Percentiles rank a stretch among this genome's conserved stretches.
These are phyloP conservation scores for Enteromius argenteus DNA, from an alignment of 2,797 vertebrate genomes.

Conservation along the genomic window DNA sequence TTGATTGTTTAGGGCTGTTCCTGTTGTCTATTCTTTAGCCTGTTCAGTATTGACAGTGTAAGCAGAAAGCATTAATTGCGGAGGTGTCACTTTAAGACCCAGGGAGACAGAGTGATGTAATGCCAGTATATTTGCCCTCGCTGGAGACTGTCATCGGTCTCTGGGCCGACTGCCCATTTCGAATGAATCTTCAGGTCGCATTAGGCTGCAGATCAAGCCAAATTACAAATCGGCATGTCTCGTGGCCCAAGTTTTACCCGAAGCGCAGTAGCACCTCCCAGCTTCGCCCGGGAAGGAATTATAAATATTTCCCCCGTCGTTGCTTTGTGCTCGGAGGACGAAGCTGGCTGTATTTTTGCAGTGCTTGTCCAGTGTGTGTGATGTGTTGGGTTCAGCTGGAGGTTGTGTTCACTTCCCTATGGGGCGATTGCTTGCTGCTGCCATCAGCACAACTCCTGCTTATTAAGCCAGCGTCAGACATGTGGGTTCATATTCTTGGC, in stretches of 20 bases:
- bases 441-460: slow-evolving; percentile 50
- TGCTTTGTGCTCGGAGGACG: slow-evolving; percentile 12
- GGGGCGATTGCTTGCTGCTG: slow-evolving; percentile 49
- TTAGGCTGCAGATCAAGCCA: slow-evolving; percentile 39
- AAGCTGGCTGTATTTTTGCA: slow-evolving; percentile 37
- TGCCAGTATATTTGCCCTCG: slow-evolving; percentile 36
- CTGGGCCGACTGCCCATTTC: slow-evolving; percentile 33
- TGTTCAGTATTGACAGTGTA: slow-evolving; percentile 25
- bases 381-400: slow-evolving; percentile 43
- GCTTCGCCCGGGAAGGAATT: slow-evolving; percentile 6
- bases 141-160: slow-evolving; percentile 37
- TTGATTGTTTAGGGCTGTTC: neutral
- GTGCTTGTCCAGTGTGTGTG: slow-evolving; percentile 36
- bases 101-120: slow-evolving; percentile 52
- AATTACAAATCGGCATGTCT: slow-evolving; percentile 33
- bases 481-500: slow-evolving; percentile 48
- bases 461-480: slow-evolving; percentile 50
- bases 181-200: slow-evolving; percentile 47
- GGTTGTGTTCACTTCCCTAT: slow-evolving; percentile 50
- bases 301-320: slow-evolving; percentile 31
- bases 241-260: slow-evolving; percentile 30
- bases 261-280: neutral
- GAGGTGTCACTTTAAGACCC: slow-evolving; percentile 49
- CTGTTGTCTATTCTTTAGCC: slow-evolving; percentile 14
- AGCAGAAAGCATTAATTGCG: slow-evolving; percentile 5